These are phyloP conservation scores for Desmophyllum pertusum DNA, from an alignment of 92 coral and sea anemone species.

Conservation along the genomic window DNA sequence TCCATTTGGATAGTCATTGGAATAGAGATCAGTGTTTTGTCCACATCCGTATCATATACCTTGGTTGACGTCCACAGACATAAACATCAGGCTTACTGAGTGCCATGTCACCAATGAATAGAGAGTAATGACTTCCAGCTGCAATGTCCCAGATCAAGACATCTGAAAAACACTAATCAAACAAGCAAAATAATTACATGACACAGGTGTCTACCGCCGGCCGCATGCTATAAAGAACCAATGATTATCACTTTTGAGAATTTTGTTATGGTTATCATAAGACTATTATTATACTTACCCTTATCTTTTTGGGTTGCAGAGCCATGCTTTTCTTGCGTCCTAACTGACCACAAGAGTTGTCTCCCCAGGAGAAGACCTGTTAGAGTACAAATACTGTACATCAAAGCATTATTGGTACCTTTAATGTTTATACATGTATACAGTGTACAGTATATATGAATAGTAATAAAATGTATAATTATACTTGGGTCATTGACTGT, in stretches of 20 bases:
- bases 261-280: too few species aligned
- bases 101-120: slow-evolving; percentile 92
- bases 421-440: too few species aligned
- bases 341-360: slow-evolving; percentile 95
- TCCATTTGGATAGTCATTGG: background rate
- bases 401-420: background rate
- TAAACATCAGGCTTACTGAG: slow-evolving; percentile 90
- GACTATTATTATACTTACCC: slow-evolving; percentile 37
- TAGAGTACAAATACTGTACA: background rate
- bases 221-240: too few species aligned
- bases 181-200: too few species aligned
- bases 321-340: slow-evolving; percentile 91
- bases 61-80: slow-evolving; percentile 97
- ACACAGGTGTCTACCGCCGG: too few species aligned
- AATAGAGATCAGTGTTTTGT: too few species aligned
- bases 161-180: slow-evolving; percentile 87
- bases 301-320: slow-evolving; percentile 87
- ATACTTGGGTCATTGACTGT: too few species aligned
- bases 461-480: too few species aligned
- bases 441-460: too few species aligned
- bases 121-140: slow-evolving; percentile 98
- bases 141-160: slow-evolving; percentile 97
- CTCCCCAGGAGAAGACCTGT: slow-evolving; percentile 98
- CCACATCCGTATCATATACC: slow-evolving; percentile 38
- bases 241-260: background rate